Base-by-base conservation (phyloP, 2,888 invertebrate genomes). In the Sacculina carcini region DNA sequence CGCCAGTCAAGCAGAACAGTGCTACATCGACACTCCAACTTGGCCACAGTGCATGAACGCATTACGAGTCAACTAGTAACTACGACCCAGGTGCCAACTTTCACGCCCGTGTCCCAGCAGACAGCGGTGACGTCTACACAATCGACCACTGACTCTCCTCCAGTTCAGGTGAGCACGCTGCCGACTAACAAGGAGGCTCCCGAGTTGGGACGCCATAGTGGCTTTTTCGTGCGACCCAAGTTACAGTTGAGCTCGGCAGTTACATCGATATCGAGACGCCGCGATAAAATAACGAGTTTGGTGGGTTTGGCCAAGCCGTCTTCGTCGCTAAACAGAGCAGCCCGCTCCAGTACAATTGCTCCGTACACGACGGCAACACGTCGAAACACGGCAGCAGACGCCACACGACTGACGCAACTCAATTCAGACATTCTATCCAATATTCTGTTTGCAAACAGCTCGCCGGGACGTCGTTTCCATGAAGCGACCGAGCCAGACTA, bases 161-260 rank as follows among this genome's bases (percentile, higher is more conserved):
- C 28, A 7, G 10, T 19, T 2, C 28, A 44, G 28, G 16, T 19
- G 3, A 44, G 28, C 44, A 44, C 44, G 5, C 44, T 44, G 28
- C 44, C 44, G 9, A 44, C 44, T 19, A 44, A 44, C 44, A 44
- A 44, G 28, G 44, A 44, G 19, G 44, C 28, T 9, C 14, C 28
- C 10, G 19, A 9, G 10, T 16, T 28, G 16, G 28, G 44, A 26
- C 44, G 44, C 9, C 44, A 44, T 26, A 44, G 16, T 16, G 44
- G 44, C 28, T 44, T 44, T 19, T 44, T 44, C 44, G 16, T 44
- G 44, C 44, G 44, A 10, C 44, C 44, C 6, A 44, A 44, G 44
- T 29, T 28, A 12, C 28, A 44, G 28, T 29, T 44, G 16, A 44
- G 44, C 44, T 44, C 44, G 16, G 44, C 44, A 4, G 16, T 44